Evolutionary conservation across 2,888 invertebrate species (phyloP), one percentile per base, ranked within the genome.

Genomic region (Agrotis puta): DNA sequence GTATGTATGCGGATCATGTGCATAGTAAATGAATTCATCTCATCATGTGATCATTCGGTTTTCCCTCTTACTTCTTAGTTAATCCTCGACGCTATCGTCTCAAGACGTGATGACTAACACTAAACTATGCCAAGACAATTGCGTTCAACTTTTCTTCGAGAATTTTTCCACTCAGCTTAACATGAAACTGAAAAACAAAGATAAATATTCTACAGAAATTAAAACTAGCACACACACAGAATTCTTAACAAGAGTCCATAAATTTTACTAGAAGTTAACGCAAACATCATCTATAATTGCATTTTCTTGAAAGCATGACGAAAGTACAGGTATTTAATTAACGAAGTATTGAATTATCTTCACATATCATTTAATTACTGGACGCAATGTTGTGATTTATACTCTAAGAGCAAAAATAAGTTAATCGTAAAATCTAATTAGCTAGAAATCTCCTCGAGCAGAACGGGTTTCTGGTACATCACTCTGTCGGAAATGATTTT

Each of bases 231-330:
- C n/a, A n/a, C n/a, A n/a, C 65, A 51, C 27, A 62, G 58, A 79
- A 58, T 79, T 59, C 64, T 65, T 61, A 50, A 39, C 65, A 56
- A 20, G 27, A 69, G 14, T 56, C 64, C 64, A 56, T 76, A 50
- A 56, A 77, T 74, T 61, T 39, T 27, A 48, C 18, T 64, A 3
- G 50, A 54, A 67, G 62, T 72, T 27, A 63, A 71, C 20, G 43
- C 50, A 61, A 45, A 73, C 24, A 54, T 67, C 53, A 64, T 54
- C 27, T 64, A 47, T 13, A 53, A 70, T 54, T 63, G 51, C 62
- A 48, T 69, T 74, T 74, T 69, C 79, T 73, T 73, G 74, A 82
- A 83, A 80, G 83, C 80, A 83, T 80, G 74, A 79, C 80, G 70
- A 74, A 65, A 72, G 54, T 78, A 77, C 59, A 43, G 57, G 51